Evolutionary conservation across 2,113 vertebrate genomes (phyloP).

Genomic region (Bufo bufo): DNA sequence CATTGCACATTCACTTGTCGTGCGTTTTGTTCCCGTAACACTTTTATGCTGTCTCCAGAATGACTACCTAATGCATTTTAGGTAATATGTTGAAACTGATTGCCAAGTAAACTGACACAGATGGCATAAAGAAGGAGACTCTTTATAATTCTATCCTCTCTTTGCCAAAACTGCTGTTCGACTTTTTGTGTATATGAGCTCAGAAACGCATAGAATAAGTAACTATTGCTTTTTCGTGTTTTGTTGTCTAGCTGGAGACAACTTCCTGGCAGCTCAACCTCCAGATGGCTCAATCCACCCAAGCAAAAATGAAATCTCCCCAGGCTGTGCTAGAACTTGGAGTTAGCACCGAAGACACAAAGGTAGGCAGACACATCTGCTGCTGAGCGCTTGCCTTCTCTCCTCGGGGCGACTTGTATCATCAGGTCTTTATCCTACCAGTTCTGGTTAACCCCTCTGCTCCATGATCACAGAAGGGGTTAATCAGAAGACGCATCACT

Average conservation of each 20-base stretch:
- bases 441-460: not conserved
- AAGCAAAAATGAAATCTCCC: slow-evolving; percentile 86
- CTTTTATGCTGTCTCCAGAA: not conserved
- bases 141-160: slow-evolving; percentile 42
- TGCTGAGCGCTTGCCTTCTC: slow-evolving; percentile 8
- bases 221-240: slow-evolving; percentile 58
- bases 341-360: slow-evolving; percentile 81
- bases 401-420: slow-evolving; percentile 9
- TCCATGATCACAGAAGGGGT: not conserved
- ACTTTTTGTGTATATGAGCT: not conserved
- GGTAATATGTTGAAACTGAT: slow-evolving; percentile 17
- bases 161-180: slow-evolving; percentile 25
- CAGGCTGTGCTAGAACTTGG: slow-evolving; percentile 88
- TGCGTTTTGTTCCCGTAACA: not conserved
- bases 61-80: slow-evolving; percentile 30
- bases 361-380: slow-evolving; percentile 75
- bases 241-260: slow-evolving; percentile 84
- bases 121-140: slow-evolving; percentile 33
- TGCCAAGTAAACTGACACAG: slow-evolving; percentile 42
- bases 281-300: slow-evolving; percentile 89
- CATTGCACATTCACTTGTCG: not conserved
- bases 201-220: slow-evolving; percentile 30
- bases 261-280: slow-evolving; percentile 95
- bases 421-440: slow-evolving; percentile 27
- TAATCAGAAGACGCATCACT: not conserved